Evolutionary conservation across 2,113 vertebrate genomes (phyloP), one percentile per base, ranked within the genome.

Genomic region (Oreotrochilus melanogaster): DNA sequence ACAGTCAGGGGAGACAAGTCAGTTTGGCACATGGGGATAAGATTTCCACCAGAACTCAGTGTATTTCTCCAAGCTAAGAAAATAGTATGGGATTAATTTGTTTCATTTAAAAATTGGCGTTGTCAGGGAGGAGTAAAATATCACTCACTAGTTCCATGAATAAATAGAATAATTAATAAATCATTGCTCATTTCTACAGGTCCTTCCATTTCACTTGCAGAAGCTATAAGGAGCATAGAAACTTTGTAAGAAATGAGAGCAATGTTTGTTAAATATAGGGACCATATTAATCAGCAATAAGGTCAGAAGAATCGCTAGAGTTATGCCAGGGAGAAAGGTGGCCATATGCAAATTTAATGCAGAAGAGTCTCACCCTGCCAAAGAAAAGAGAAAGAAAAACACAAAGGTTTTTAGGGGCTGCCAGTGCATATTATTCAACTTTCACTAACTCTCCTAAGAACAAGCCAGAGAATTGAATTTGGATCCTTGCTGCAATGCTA

Each of bases 391-490:
- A 86, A 86, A 43, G 50, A 51, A 92, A 89, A 90, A 18, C 64
- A 78, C 57, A 78, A 91, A 95, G 79, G 53, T 70, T 81, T 89
- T 93, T 71, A 83, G 42, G 81, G 86, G 43, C 88, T 97, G 96
- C 95, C 94, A 96, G 64, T 87, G 86, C 79, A 47, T 74, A 94
- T 95, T 97, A 88, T 71, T 96, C 93, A 93, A 86, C 84, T 97
- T 96, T 74, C 93, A 97, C 98, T 97, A 97, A 96, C 93, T 96
- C 95, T 95, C 92, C 92, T 92, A 97, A 96, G 91, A 97, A 89
- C 70, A 93, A 95, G 78, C 82, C 97, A 94, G 86, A 91, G 85
- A 94, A 89, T 75, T 97, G 82, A 95, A 95, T 97, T 96, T 96
- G 94, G 91, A 96, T 93, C 95, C 89, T 92, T 96, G 79, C 92